Evolutionary conservation across 2,888 invertebrate species (phyloP), one percentile per base, ranked within the genome.

Genomic region (Timema cristinae): DNA sequence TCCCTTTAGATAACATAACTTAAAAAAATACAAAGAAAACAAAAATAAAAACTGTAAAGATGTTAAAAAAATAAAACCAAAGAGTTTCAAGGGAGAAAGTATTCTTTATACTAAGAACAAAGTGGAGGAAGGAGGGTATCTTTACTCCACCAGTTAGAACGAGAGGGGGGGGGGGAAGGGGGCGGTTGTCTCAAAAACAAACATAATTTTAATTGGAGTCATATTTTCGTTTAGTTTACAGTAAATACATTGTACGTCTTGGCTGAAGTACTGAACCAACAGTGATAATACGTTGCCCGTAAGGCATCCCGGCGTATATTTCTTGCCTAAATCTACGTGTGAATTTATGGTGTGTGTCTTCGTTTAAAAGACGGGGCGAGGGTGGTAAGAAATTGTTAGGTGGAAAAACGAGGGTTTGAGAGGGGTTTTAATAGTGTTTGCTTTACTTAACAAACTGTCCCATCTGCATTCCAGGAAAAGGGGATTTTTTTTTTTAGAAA

Each of bases 151-250:
- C 1, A 32, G 32, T 32, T 32, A 32, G 32, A 32, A 32, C 32
- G 32, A 32, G 32, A 32, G 32, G 32, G 1, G 32, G n/a, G n/a
- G n/a, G 52, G 52, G n/a, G 11, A 56, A 32, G 5, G 56, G 59
- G 59, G 59, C n/a, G 59, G 59, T 8, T 16, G 13, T 59, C n/a
- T 32, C 16, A 13, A 59, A 67, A 72, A 70, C 69, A 71, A 73
- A 71, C 71, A 69, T 61, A 51, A 72, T 67, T 72, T 73, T 72
- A 73, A 73, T 73, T 73, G 73, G 71, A 70, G 67, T 67, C 72
- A 67, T 70, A 71, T 67, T 67, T 51, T 50, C 68, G 50, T 67
- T 71, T 67, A 71, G 68, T 71, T 71, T 71, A 50, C 61, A 71
- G 71, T 71, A 71, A 71, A 71, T 71, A 71, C 16, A 51, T 48